These are phyloP conservation scores for Temnothorax ravouxi DNA, from an alignment of 2,888 invertebrate species.

Conservation along the genomic window DNA sequence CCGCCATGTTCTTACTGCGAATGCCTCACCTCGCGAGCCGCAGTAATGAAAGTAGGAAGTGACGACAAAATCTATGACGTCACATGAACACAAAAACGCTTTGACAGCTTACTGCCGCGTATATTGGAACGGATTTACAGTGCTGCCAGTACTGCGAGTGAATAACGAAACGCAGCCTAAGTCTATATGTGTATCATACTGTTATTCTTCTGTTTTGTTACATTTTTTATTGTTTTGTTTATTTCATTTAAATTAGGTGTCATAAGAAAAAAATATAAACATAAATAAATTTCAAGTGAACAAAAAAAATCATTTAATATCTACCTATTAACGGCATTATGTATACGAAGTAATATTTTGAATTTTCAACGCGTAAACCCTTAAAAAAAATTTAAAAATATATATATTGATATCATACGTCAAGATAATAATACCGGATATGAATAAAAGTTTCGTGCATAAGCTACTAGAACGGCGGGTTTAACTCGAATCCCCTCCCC, in stretches of 20 bases:
- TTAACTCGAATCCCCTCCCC: conserved; percentile 11
- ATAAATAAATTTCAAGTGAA: conserved; percentile 9
- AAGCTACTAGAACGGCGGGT: background rate
- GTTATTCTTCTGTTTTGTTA: background rate
- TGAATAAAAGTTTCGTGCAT: conserved; percentile 26
- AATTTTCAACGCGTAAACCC: conserved; percentile 6
- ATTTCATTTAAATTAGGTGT: background rate
- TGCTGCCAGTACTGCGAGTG: too few relatives aligned
- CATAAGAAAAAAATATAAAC: background rate
- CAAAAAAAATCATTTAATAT: conserved; percentile 8
- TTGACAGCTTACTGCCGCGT: too few relatives aligned
- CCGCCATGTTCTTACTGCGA: too few relatives aligned
- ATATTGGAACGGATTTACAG: too few relatives aligned
- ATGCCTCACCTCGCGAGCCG: too few relatives aligned
- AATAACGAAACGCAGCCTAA: too few relatives aligned
- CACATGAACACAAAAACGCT: too few relatives aligned
- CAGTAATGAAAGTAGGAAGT: too few relatives aligned
- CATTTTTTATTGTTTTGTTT: background rate
- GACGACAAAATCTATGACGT: too few relatives aligned
- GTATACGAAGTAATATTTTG: background rate
- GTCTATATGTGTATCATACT: too few relatives aligned
- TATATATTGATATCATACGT: conserved; percentile 21
- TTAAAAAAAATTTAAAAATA: conserved; percentile 7
- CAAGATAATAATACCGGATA: conserved; percentile 8
- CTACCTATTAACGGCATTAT: background rate